Conservation (phyloP, 2,113 vertebrate genomes). For the Ellobius talpinus region DNA sequence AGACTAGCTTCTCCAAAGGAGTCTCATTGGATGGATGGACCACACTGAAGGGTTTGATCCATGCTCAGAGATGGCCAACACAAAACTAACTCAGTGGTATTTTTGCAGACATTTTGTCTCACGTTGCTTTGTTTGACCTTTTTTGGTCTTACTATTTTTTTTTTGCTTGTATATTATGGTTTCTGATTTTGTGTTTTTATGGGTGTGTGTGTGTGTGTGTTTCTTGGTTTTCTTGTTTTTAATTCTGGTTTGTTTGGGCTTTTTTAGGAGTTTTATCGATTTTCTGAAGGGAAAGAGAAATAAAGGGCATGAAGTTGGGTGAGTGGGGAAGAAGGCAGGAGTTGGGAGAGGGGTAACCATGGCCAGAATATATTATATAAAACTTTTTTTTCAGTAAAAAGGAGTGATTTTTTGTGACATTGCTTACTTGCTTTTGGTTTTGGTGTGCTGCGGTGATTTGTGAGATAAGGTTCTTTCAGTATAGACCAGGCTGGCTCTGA, state of each 20-base stretch:
- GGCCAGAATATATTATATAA: not conserved
- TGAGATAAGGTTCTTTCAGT: not conserved
- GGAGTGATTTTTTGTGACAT: fast-evolving
- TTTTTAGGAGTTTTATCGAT: fast-evolving
- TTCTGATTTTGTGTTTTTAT: not conserved
- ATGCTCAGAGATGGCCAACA: not conserved
- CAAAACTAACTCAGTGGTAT: not conserved
- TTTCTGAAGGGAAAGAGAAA: not conserved
- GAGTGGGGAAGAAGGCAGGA: not conserved
- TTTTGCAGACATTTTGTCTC: not conserved
- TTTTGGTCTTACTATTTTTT: not conserved
- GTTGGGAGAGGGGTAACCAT: not conserved
- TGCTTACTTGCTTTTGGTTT: not conserved
- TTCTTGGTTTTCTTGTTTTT: not conserved
- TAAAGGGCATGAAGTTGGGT: not conserved
- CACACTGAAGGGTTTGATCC: not conserved
- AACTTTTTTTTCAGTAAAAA: not conserved
- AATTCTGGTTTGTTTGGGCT: not conserved
- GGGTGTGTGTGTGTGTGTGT: not conserved
- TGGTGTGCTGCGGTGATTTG: not conserved
- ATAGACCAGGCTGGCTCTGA: not conserved
- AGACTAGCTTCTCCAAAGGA: not conserved
- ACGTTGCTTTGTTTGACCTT: not conserved
- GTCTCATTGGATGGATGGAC: not conserved
- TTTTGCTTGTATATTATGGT: not conserved